Evolutionary conservation across 2,797 vertebrate species (phyloP), one percentile per base, ranked within the genome.

Genomic region (Halcyon smyrnensis): DNA sequence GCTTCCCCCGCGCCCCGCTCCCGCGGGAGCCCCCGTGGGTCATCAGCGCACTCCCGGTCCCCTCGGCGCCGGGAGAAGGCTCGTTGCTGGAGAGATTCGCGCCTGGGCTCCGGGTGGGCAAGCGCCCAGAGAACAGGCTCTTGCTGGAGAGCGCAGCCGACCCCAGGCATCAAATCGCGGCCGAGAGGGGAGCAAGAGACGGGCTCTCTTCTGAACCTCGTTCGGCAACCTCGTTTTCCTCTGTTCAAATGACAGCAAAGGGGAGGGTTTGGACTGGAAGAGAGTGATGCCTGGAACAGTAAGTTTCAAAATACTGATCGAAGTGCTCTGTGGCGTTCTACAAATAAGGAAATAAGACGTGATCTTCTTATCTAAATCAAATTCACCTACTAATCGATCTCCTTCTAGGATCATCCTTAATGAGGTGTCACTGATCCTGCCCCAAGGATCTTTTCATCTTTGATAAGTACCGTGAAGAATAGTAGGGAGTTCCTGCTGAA

Each of bases 51-150:
- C 24, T 46, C 15, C 27, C 16, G 36, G 36, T 3, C 18, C 50
- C 37, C 34, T 24, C 14, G 62, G 60, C 30, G 68, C 12, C 4
- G 41, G 18, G 18, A 3, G 7, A 30, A 57, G 32, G 32, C 19
- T 19, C 32, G 28, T 57, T 57, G 20, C 20, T 45, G 14, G 3
- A 9, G 7, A 54, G 43, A 48, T 51, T 73, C 11, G 7, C 9
- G 1, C n/a, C 63, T 13, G 57, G 11, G 8, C 32, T 34, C 15
- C 7, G 15, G 21, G 14, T 2, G 5, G 9, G 15, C 0, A 53
- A 45, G 21, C 1, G 12, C 20, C 15, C 11, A 2, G 36, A 60
- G 50, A 51, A 51, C 15, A 51, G 27, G 25, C 9, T 51, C 50
- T 51, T 51, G 50, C 9, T 28, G 27, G 27, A 51, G 20, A 12